These are phyloP conservation scores for Taenaris catops DNA, from an alignment of 2,888 invertebrate species.

Conservation along the genomic window DNA sequence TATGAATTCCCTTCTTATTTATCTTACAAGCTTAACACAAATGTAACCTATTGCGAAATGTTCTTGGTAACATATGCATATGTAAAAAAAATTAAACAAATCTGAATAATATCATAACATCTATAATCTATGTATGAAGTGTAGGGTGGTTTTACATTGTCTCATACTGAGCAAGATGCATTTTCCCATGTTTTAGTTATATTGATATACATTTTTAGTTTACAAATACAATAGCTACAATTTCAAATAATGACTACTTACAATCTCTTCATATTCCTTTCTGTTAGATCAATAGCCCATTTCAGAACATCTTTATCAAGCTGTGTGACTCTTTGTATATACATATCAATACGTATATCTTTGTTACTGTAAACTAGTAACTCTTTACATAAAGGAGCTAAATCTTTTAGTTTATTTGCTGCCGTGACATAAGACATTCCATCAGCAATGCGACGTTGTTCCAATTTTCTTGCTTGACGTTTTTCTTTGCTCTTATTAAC, in stretches of 20 bases:
- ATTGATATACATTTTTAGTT: too few species aligned
- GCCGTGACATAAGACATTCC: constrained; percentile 80
- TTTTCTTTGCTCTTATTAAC: constrained; percentile 81
- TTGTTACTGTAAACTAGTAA: constrained; percentile 82
- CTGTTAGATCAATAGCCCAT: constrained; percentile 88
- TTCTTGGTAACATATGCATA: too few species aligned
- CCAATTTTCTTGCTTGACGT: constrained; percentile 80
- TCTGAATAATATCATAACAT: too few species aligned
- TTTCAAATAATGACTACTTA: constrained; percentile 62
- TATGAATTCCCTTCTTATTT: too few species aligned
- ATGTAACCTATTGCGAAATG: too few species aligned
- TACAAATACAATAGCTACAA: too few species aligned
- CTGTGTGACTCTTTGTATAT: constrained; percentile 77
- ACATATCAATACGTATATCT: constrained; percentile 80
- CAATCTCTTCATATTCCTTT: constrained; percentile 88
- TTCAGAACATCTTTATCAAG: constrained; percentile 78
- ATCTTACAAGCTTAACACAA: too few species aligned
- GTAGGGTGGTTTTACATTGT: too few species aligned
- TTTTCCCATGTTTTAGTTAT: too few species aligned
- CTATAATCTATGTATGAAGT: too few species aligned
- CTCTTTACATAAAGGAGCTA: constrained; percentile 79
- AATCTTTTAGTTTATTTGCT: constrained; percentile 80
- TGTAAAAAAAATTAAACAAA: too few species aligned
- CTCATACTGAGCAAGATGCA: too few species aligned
- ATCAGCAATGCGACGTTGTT: constrained; percentile 79